Evolutionary conservation across 2,113 vertebrate genomes (phyloP).

Genomic region (Grammatotria lemairii): DNA sequence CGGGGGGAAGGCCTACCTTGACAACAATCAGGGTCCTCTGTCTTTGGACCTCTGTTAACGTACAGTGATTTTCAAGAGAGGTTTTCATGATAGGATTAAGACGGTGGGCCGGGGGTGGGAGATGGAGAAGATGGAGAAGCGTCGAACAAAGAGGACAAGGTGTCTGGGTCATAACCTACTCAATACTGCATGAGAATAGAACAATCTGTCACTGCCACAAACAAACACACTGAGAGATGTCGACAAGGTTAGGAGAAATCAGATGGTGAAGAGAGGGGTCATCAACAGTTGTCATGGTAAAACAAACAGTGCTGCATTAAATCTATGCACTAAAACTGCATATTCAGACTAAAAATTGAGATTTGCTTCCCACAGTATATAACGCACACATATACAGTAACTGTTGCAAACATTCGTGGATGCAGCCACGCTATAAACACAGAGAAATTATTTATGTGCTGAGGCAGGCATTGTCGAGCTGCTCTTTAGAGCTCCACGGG

Average conservation of each 20-base stretch:
- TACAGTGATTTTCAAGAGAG: not conserved
- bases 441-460: conserved; percentile 62
- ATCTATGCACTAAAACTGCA: not conserved
- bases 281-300: not conserved
- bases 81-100: conserved; percentile 27
- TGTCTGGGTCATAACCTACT: conserved; percentile 44
- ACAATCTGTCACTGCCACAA: conserved; percentile 43
- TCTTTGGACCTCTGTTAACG: conserved; percentile 10
- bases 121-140: conserved; percentile 10
- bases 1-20: not conserved
- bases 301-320: not conserved
- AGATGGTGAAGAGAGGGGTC: not conserved
- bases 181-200: conserved; percentile 44
- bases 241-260: conserved; percentile 32
- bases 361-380: not conserved
- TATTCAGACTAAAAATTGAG: not conserved
- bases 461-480: conserved; percentile 52
- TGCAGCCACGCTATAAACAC: not conserved
- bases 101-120: not conserved
- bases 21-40: conserved; percentile 17
- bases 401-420: not conserved
- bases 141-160: conserved; percentile 32
- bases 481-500: conserved; percentile 54
- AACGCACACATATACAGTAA: not conserved
- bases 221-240: conserved; percentile 1